Conservation (phyloP, 1,140 invertebrate genomes). For the Xylocopa sonorina region DNA sequence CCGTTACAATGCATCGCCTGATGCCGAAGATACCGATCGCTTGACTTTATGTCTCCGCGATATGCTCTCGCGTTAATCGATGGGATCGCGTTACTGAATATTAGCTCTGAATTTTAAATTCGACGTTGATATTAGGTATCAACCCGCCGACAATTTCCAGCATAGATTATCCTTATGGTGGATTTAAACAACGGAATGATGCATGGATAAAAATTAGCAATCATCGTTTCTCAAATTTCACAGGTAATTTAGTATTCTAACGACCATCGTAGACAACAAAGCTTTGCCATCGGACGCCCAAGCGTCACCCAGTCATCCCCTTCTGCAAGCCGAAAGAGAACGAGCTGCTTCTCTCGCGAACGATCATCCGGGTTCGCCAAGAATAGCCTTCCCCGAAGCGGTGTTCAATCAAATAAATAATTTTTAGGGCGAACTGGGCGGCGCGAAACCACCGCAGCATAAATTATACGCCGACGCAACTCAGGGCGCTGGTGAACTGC, state of each 20-base stretch:
- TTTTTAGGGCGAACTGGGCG: constrained; percentile 75
- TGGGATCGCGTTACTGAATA: constrained; percentile 8
- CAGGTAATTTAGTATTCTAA: background rate
- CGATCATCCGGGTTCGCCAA: constrained; percentile 33
- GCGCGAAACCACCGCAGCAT: constrained; percentile 72
- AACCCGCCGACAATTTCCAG: background rate
- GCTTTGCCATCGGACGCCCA: constrained; percentile 7
- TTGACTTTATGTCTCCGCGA: constrained; percentile 7
- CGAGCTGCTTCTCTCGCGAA: constrained; percentile 19
- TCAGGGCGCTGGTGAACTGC: constrained; percentile 54
- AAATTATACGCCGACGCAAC: constrained; percentile 79
- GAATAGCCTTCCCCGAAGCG: constrained; percentile 70
- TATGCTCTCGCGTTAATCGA: background rate
- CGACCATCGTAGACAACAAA: background rate
- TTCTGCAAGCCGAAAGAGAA: constrained; percentile 9
- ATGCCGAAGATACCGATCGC: constrained; percentile 19
- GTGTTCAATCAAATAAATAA: constrained; percentile 76
- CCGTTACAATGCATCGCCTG: constrained; percentile 43
- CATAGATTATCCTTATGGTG: background rate
- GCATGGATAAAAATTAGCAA: background rate
- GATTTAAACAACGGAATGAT: background rate
- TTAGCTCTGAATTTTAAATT: constrained; percentile 11
- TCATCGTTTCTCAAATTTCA: constrained; percentile 20
- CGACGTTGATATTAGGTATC: background rate
- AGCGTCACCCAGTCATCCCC: constrained; percentile 17